Evolutionary conservation across 1,140 invertebrate genomes (phyloP).

Genomic region (Stenopsyche tienmushanensis): DNA sequence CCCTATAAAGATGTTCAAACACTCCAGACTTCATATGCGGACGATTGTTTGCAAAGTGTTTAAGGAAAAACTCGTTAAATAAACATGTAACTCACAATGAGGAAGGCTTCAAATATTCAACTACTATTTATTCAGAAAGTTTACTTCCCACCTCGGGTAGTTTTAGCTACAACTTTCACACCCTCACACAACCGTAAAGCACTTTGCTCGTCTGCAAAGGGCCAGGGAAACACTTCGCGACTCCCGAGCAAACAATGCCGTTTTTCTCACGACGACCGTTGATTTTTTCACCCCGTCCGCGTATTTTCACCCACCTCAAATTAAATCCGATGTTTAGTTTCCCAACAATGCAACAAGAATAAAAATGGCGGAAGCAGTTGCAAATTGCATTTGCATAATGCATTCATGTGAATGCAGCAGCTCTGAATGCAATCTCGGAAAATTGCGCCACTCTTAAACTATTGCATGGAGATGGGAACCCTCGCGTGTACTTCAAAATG

Average conservation of each 20-base stretch:
- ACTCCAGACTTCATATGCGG: background rate
- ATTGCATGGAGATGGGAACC: no score
- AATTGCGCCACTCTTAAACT: no score
- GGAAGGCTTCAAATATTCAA: slow-evolving; percentile 23
- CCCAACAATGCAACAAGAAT: background rate
- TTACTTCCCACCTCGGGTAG: slow-evolving; percentile 2
- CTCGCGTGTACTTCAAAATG: no score
- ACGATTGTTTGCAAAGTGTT: background rate
- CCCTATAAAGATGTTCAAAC: no score
- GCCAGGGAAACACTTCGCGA: background rate
- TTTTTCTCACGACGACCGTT: background rate
- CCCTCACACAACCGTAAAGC: background rate
- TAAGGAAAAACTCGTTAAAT: slow-evolving; percentile 15
- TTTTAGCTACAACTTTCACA: no score
- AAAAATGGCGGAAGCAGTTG: background rate
- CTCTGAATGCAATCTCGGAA: no score
- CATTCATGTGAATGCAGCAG: no score
- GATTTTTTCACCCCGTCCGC: background rate
- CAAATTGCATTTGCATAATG: slow-evolving; percentile 23
- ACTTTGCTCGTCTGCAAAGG: background rate
- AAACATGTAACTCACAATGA: slow-evolving; percentile 11
- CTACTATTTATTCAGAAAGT: slow-evolving; percentile 29
- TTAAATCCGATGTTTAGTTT: no score
- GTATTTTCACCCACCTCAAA: background rate
- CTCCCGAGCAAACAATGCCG: background rate